Conservation (phyloP, 2,113 vertebrate species). For the Bombycilla garrulus region DNA sequence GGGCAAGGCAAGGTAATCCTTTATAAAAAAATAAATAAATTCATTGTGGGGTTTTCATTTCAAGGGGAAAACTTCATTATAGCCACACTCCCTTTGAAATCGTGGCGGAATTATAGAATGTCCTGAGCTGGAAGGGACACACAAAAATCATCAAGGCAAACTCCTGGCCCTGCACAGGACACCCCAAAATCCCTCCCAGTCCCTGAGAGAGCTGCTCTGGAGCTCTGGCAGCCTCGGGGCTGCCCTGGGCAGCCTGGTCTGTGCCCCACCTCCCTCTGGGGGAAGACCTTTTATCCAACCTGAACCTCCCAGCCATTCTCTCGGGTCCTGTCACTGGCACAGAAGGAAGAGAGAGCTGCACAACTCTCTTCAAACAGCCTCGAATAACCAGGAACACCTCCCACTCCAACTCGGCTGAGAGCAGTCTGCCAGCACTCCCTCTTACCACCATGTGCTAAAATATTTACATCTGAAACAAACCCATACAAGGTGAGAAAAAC, state of each 20-base stretch:
- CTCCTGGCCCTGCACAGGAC: not conserved
- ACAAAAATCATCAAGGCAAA: not conserved
- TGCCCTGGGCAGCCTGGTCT: not conserved
- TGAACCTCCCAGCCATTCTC: not conserved
- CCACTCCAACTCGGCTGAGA: not conserved
- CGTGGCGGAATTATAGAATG: not conserved
- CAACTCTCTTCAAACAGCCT: not conserved
- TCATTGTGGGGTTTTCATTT: not conserved
- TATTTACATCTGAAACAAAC: not conserved
- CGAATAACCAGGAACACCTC: not conserved
- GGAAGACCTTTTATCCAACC: not conserved
- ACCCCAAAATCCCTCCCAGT: not conserved
- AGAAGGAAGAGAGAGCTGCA: not conserved
- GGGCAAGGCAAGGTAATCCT: not conserved
- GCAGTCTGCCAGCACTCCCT: not conserved
- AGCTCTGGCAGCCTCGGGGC: not conserved
- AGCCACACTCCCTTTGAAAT: not conserved
- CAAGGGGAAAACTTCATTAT: not conserved
- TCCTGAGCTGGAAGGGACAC: not conserved
- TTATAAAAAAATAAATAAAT: not conserved
- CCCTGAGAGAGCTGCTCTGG: rapidly evolving
- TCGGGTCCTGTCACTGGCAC: not conserved
- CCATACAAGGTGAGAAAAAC: not conserved
- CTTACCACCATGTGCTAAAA: not conserved
- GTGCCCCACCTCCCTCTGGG: not conserved